Evolutionary conservation across 2,113 vertebrate species (phyloP), one percentile per base, ranked within the genome.

Genomic region (Plotosus lineatus): DNA sequence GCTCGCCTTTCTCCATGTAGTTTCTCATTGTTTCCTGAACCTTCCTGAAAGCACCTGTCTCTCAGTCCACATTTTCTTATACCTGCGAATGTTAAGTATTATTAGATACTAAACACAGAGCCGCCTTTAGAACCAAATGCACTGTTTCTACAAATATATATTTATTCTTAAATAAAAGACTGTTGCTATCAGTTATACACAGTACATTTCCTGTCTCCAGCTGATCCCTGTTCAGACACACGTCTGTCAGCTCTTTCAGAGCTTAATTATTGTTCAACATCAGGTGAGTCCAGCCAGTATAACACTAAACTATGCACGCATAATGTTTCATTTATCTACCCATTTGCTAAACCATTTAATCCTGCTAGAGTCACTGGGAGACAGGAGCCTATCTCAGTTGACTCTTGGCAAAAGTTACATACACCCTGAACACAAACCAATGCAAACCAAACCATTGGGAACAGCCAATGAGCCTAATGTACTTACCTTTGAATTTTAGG

Each of bases 261-360:
- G 28, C 26, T 72, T 72, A 72, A 72, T 72, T 72, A 72, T 72
- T 72, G 69, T 50, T 50, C 17, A 50, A 21, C 10, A 50, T 72
- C 69, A 72, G 69, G 69, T 72, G 69, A 72, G 46, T 31, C 11
- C 19, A 33, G 8, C 26, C 46, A 69, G 11, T 72, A 69, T 46
- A 50, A 72, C 42, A 10, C 15, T 50, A 51, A 72, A 72, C 10
- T 21, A 26, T 44, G 10, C 10, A 5, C 40, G 36, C 36, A 44
- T 14, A 44, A 15, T 26, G 23, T n/a, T n/a, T n/a, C n/a, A n/a
- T n/a, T n/a, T n/a, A n/a, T n/a, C n/a, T 44, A 44, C 6, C 65
- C 11, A 12, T n/a, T n/a, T n/a, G n/a, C n/a, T n/a, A n/a, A n/a
- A n/a, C n/a, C n/a, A n/a, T n/a, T n/a, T n/a, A n/a, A n/a, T n/a